These are phyloP conservation scores for Vanessa tameamea DNA, from an alignment of 1,140 invertebrate genomes.

Conservation along the genomic window DNA sequence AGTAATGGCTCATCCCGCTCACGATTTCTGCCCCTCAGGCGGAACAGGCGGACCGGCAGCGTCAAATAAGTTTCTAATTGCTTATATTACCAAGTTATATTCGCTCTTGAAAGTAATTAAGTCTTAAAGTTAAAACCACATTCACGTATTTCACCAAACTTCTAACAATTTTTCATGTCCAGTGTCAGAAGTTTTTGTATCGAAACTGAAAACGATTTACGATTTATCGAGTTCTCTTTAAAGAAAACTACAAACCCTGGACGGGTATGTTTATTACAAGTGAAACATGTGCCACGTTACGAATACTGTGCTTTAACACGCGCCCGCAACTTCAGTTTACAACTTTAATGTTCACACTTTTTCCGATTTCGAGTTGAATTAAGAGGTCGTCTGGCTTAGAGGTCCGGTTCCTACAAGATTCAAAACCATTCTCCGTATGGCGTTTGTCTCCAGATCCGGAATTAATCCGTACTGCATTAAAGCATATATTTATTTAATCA, in stretches of 20 bases:
- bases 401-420: too few species aligned
- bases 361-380: too few species aligned
- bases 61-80: constrained; percentile 81
- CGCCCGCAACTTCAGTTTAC: too few species aligned
- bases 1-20: constrained; percentile 80
- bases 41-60: constrained; percentile 75
- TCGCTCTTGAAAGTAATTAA: constrained; percentile 79
- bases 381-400: too few species aligned
- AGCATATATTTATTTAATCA: too few species aligned
- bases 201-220: constrained; percentile 40
- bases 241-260: constrained; percentile 41
- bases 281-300: neutral
- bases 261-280: neutral
- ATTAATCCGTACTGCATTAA: too few species aligned
- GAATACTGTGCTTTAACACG: neutral
- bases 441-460: too few species aligned
- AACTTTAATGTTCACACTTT: too few species aligned
- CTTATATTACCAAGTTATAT: constrained; percentile 81
- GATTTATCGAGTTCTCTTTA: constrained; percentile 46
- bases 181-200: constrained; percentile 37
- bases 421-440: too few species aligned
- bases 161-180: constrained; percentile 52
- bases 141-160: constrained; percentile 69
- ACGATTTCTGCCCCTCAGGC: constrained; percentile 75
- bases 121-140: constrained; percentile 74